Percentiles rank a stretch among this genome's conserved stretches.
Conservation (phyloP, 1,140 invertebrate species). For the Papilio aristodemus region DNA sequence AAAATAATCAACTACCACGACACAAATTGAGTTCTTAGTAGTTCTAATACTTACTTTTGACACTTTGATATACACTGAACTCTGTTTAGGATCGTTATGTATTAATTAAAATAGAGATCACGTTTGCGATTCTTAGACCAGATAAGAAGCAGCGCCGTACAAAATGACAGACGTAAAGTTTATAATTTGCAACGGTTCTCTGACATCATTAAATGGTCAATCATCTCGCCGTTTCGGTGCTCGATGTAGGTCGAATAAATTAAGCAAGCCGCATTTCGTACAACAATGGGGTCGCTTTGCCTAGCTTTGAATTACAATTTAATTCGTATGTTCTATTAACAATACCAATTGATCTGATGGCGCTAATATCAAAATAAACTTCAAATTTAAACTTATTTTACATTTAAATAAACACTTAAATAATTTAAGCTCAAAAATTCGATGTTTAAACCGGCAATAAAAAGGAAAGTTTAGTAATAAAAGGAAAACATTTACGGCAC, state of each 20-base stretch:
- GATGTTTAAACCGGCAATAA: background rate
- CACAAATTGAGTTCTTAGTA: background rate
- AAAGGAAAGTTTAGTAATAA: background rate
- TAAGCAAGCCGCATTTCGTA: conserved; percentile 58
- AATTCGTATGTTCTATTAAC: conserved; percentile 30
- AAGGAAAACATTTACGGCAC: background rate
- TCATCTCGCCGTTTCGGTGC: conserved; percentile 62
- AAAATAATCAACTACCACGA: conserved; percentile 44
- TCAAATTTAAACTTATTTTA: background rate
- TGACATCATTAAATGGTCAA: conserved; percentile 73
- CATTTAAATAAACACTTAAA: background rate
- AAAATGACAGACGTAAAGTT: conserved; percentile 39
- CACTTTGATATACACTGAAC: background rate
- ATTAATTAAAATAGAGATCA: conserved; percentile 12
- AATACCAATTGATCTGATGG: background rate
- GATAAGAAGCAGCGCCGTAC: conserved; percentile 29
- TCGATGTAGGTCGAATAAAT: conserved; percentile 69
- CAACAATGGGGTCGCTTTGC: conserved; percentile 35
- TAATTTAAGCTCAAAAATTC: background rate
- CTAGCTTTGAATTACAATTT: conserved; percentile 32
- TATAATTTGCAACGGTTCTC: conserved; percentile 61
- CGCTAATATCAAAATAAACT: background rate
- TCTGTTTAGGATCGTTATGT: background rate
- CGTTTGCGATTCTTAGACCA: background rate
- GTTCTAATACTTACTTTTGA: background rate